These are phyloP conservation scores for Alectura lathami DNA, from an alignment of 2,113 vertebrate genomes.

Conservation along the genomic window DNA sequence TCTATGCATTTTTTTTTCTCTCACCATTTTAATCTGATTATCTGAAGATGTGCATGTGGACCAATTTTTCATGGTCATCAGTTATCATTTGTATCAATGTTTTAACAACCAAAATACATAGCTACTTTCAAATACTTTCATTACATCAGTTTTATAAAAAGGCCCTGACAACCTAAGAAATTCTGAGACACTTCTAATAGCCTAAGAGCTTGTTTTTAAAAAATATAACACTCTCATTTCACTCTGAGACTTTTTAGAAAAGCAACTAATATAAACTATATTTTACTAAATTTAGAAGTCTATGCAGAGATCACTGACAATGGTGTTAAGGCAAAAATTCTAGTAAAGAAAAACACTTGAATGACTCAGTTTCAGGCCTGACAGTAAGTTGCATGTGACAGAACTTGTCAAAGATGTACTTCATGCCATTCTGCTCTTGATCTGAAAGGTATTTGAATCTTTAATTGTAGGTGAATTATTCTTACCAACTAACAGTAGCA, in stretches of 20 bases:
- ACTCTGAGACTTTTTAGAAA: not conserved
- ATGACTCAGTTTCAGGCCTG: not conserved
- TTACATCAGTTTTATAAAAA: not conserved
- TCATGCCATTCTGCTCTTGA: not conserved
- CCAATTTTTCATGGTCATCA: not conserved
- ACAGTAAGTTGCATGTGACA: not conserved
- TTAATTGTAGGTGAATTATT: not conserved
- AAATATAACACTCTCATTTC: not conserved
- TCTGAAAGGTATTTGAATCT: not conserved
- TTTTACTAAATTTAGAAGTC: not conserved
- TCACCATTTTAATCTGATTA: not conserved
- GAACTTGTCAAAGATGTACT: not conserved
- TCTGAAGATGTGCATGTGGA: not conserved
- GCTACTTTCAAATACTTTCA: not conserved
- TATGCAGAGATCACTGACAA: not conserved
- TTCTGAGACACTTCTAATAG: not conserved
- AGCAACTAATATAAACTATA: not conserved
- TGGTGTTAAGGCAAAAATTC: not conserved
- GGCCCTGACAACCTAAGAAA: not conserved
- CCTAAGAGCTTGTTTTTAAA: not conserved
- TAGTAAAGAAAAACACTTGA: not conserved
- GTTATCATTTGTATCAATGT: not conserved
- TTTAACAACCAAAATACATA: not conserved
- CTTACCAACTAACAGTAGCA: not conserved
- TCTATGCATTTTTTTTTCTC: not conserved